Evolutionary conservation across 2,888 invertebrate species (phyloP), one percentile per base, ranked within the genome.

Genomic region (Hololepta plana): DNA sequence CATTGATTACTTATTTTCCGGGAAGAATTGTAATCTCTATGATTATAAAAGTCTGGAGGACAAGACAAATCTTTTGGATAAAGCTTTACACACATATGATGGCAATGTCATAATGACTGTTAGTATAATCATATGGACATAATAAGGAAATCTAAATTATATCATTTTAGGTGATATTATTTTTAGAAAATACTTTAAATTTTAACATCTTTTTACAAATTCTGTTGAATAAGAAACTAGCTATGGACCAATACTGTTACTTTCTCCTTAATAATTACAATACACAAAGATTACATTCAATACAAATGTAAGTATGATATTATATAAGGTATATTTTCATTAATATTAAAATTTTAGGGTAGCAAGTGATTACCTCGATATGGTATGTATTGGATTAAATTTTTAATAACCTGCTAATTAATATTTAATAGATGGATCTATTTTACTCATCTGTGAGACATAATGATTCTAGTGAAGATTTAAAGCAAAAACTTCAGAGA

Each of bases 181-280:
- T 76, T 49, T 58, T 88, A 2, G 70, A 69, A 29, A 69, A 66
- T 42, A 77, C 82, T 0, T 47, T 88, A 5, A 77, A 76, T 37
- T 64, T 65, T 37, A 66, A 67, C 32, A 48, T 81, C 21, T 72
- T 84, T 15, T 67, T 73, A 71, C 73, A 2, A 54, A 67, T 3
- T 84, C 82, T 0, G 57, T 80, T 6, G 64, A 69, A 34, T 74
- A 79, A 39, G 85, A 82, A 44, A 60, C 74, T 6, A 67, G 72
- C 38, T 79, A 77, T 47, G 51, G 85, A n/a, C 20, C 12, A 16
- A 21, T 11, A 31, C 27, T 15, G 25, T 15, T 32, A 20, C 26
- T 30, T 13, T 27, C 29, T 24, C 20, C 23, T 14, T 12, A 11
- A 23, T 15, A 15, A 19, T 28, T 11, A 20, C 22, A 27, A 30